phyloP scores from a whole-genome alignment of 2,888 invertebrate species.

The Ashinkailepas kermadecensis region DNA sequence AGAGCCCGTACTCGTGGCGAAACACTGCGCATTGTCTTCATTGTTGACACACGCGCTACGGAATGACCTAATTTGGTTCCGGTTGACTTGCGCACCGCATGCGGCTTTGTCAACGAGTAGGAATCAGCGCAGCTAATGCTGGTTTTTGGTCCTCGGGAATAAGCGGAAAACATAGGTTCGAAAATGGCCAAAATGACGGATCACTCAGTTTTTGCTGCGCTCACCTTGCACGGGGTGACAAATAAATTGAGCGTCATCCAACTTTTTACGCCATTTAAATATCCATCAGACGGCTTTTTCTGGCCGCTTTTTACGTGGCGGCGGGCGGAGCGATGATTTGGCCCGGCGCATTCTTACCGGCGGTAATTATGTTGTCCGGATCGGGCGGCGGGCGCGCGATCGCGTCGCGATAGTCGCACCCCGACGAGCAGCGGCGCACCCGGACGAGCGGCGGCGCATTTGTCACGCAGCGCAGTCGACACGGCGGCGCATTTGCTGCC shows the following conservation, averaged over 20 bases:
- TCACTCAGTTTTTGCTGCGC: neutral
- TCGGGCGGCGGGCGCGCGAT: neutral
- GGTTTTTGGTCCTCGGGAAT: neutral
- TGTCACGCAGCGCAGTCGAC: neutral
- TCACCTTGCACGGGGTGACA: neutral
- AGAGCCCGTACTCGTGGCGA: neutral
- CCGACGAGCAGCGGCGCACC: conserved; percentile 17
- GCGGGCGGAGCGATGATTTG: neutral
- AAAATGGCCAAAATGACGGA: conserved; percentile 11
- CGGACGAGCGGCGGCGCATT: neutral
- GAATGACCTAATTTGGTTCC: neutral
- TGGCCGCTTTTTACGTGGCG: neutral
- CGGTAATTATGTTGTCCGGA: neutral
- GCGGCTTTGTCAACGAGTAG: neutral
- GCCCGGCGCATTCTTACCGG: conserved; percentile 1
- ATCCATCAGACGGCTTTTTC: conserved; percentile 5
- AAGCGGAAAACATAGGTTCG: neutral
- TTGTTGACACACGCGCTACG: neutral
- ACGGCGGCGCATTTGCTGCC: no score
- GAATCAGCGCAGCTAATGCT: neutral
- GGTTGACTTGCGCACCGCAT: neutral
- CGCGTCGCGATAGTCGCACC: conserved; percentile 3
- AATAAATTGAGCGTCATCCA: conserved; percentile 7
- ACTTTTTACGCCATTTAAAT: conserved; percentile 2
- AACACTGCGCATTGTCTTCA: neutral